These are phyloP conservation scores for Calliphora vicina DNA, from an alignment of 1,140 invertebrate species.

Conservation along the genomic window DNA sequence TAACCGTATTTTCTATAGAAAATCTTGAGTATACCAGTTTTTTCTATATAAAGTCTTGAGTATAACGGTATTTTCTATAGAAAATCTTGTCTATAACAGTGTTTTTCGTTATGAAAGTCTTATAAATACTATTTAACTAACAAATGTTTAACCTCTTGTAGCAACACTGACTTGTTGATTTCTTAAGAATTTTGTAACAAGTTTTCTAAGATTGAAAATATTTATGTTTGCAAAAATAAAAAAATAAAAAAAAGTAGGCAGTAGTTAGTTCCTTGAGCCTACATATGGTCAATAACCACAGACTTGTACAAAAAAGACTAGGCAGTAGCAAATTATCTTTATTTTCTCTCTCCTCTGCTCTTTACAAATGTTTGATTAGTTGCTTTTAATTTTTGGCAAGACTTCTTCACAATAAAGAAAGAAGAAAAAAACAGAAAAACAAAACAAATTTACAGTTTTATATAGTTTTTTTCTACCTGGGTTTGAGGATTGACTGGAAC, in stretches of 20 bases:
- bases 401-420: not conserved
- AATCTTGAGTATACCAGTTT: no score
- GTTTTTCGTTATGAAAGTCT: no score
- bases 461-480: not conserved
- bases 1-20: no score
- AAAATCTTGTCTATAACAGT: no score
- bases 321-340: no score
- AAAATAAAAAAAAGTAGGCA: not conserved
- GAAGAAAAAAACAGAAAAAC: no score
- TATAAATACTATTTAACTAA: not conserved
- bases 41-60: no score
- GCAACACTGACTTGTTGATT: not conserved
- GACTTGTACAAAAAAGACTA: not conserved
- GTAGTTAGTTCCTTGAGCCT: constrained; percentile 58
- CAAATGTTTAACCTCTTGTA: not conserved
- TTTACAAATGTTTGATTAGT: not conserved
- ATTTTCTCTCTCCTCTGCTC: not conserved
- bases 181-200: constrained; percentile 11
- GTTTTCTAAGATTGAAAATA: constrained; percentile 20
- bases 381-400: constrained; percentile 1
- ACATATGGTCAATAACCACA: constrained; percentile 44
- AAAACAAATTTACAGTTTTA: not conserved
- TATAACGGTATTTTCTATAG: no score
- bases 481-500: not conserved
- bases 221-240: not conserved